A percentile compares a stretch with the other conserved stretches of the same genome.
These are phyloP conservation scores for Tachuris rubrigastra DNA, from an alignment of 2,113 vertebrate genomes.

Conservation along the genomic window DNA sequence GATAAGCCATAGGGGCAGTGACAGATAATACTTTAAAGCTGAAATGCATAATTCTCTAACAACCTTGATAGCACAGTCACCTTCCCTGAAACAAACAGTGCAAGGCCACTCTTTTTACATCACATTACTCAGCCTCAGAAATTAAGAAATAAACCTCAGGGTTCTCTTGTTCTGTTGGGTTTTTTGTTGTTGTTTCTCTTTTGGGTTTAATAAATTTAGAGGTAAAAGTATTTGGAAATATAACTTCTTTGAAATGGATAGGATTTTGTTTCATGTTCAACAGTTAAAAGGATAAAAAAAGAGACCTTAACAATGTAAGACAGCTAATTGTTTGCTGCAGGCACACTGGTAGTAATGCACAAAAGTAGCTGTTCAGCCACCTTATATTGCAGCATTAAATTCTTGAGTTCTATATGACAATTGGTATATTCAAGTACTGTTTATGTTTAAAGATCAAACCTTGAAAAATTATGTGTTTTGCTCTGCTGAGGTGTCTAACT, in stretches of 20 bases:
- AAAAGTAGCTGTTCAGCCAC: background rate
- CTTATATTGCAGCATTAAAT: background rate
- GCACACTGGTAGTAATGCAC: background rate
- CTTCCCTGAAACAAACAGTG: background rate
- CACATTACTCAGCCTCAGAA: background rate
- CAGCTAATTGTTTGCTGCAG: background rate
- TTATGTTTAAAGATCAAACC: background rate
- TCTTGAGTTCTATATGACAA: background rate
- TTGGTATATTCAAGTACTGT: background rate
- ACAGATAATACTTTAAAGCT: slow-evolving; percentile 7
- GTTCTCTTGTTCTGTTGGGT: background rate
- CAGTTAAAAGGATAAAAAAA: background rate
- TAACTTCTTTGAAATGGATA: background rate
- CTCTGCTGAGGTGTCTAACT: background rate
- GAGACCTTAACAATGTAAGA: background rate
- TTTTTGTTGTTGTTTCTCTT: background rate
- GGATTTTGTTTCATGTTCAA: background rate
- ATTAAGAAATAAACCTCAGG: background rate
- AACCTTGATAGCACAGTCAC: background rate
- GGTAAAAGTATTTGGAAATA: background rate
- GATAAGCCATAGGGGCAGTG: background rate
- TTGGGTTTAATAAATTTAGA: background rate
- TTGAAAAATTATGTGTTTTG: background rate
- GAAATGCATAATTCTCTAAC: background rate
- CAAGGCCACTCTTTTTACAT: background rate